These are phyloP conservation scores for Dynastes grantii DNA, from an alignment of 2,888 invertebrate species.

Conservation along the genomic window DNA sequence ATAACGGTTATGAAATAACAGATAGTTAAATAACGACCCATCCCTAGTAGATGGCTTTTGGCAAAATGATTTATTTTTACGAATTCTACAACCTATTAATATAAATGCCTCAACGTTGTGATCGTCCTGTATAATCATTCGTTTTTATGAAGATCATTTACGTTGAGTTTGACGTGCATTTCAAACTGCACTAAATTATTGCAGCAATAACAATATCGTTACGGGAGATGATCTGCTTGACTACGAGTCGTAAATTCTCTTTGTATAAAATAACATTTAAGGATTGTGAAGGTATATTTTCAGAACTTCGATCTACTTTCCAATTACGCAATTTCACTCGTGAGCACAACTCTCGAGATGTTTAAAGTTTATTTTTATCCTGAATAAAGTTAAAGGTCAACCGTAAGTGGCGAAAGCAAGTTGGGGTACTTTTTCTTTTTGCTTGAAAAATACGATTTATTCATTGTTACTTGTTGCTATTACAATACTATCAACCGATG, in stretches of 20 bases:
- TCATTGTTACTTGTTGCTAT: too few species aligned
- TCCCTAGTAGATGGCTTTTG: too few species aligned
- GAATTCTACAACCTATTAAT: neutral
- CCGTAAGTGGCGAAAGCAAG: conserved; percentile 2
- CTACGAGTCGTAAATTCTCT: neutral
- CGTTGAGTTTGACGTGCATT: too few species aligned
- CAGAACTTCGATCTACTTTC: conserved; percentile 34
- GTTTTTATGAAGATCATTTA: too few species aligned
- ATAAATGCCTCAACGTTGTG: neutral
- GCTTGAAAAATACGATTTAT: neutral
- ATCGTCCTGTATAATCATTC: too few species aligned
- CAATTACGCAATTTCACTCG: conserved; percentile 20
- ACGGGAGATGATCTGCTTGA: neutral
- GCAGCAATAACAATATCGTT: too few species aligned
- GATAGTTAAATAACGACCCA: too few species aligned
- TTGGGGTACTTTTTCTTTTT: neutral
- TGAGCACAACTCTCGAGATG: conserved; percentile 14
- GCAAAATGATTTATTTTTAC: neutral
- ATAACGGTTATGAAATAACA: too few species aligned
- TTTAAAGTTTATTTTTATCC: conserved; percentile 12
- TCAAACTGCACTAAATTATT: too few species aligned
- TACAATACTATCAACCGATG: neutral
- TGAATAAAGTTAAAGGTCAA: conserved; percentile 31
- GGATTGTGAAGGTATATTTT: conserved; percentile 32
- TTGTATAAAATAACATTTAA: conserved; percentile 12